These are phyloP conservation scores for Masticophis lateralis DNA, from an alignment of 2,797 vertebrate species.

Conservation along the genomic window DNA sequence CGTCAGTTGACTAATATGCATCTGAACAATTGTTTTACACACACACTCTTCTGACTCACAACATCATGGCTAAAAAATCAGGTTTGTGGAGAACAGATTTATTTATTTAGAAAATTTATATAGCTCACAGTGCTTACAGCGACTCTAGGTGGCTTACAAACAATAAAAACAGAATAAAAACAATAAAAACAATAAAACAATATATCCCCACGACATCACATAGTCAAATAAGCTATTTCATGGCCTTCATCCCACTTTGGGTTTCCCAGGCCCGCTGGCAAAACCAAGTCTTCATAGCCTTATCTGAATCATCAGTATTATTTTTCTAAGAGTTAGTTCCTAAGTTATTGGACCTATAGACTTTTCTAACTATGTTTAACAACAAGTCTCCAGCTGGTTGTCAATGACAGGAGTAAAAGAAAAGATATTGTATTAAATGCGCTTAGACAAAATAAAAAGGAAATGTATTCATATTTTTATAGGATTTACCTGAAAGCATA, in stretches of 20 bases:
- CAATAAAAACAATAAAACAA: background rate
- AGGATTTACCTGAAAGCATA: slow-evolving; percentile 22
- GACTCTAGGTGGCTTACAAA: background rate
- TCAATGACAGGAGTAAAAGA: background rate
- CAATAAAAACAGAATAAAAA: background rate
- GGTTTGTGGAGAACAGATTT: background rate
- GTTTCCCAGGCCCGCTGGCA: background rate
- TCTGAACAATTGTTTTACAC: background rate
- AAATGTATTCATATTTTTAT: background rate
- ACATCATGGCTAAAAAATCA: background rate
- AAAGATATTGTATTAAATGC: background rate
- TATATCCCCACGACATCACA: background rate
- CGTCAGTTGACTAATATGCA: background rate
- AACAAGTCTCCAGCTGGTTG: background rate
- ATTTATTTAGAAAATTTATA: background rate
- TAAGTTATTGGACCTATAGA: background rate
- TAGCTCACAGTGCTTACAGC: background rate
- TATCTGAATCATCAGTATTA: background rate
- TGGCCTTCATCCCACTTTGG: background rate
- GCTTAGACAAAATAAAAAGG: background rate
- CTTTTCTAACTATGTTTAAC: background rate
- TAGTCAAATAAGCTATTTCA: background rate
- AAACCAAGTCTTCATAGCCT: background rate
- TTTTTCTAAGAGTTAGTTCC: background rate
- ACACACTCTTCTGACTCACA: background rate